Evolutionary conservation across 2,113 vertebrate genomes (phyloP).

Genomic region (Dipodomys merriami): DNA sequence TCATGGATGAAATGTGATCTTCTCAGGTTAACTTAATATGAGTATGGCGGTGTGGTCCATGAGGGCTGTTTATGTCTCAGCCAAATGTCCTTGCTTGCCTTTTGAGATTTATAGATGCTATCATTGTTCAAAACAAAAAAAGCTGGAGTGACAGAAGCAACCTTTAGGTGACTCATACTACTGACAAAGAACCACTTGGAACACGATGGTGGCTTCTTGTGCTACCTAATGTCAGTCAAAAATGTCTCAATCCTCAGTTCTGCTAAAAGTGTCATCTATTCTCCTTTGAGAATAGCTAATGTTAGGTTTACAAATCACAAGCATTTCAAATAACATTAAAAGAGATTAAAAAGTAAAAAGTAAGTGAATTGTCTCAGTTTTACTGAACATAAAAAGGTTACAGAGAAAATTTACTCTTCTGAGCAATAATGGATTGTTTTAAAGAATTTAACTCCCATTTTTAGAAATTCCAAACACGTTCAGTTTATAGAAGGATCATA

Average conservation of each 20-base stretch:
- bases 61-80: not conserved
- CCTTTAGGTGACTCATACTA: not conserved
- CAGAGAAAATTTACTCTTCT: not conserved
- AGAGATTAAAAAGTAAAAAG: not conserved
- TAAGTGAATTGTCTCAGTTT: constrained; percentile 1
- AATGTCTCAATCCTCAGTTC: not conserved
- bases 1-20: not conserved
- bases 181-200: not conserved
- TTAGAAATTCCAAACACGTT: constrained; percentile 23
- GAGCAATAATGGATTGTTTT: not conserved
- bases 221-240: not conserved
- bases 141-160: not conserved
- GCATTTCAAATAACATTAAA: not conserved
- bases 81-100: not conserved
- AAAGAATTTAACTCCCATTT: constrained; percentile 29
- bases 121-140: not conserved
- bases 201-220: not conserved
- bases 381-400: constrained; percentile 29
- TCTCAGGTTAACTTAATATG: not conserved
- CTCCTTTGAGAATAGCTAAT: not conserved
- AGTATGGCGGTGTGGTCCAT: not conserved
- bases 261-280: not conserved
- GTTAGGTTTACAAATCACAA: not conserved
- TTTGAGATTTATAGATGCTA: not conserved
- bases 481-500: not conserved